Base-by-base conservation (phyloP, 2,888 invertebrate species). In the Gymnosoma rotundatum region DNA sequence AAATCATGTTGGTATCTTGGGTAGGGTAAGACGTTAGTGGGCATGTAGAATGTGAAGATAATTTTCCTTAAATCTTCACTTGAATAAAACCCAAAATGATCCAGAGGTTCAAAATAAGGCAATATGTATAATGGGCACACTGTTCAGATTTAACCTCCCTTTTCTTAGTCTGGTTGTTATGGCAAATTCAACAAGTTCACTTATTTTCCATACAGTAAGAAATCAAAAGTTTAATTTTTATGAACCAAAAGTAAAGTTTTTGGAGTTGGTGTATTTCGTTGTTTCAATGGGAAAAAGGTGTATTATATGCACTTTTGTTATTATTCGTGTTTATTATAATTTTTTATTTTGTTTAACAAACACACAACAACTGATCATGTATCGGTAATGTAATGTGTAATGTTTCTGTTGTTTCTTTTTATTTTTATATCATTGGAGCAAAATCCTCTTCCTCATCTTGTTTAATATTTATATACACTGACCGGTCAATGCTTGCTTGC, bases 271-370 rank as follows among this genome's bases (percentile, higher is more conserved):
- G 73, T 73, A 1, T 56, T 78, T 78, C 21, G 9, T 25, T 25
- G 52, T 32, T 36, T 25, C 32, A 63, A 61, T 70, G 61, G 38
- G 45, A 76, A 78, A 78, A 69, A 61, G 38, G 56, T 58, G 58
- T 70, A 42, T 70, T 58, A 12, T 81, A 78, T 81, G 84, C 84
- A 84, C 78, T 84, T 84, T 74, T 81, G 54, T 70, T 78, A 78
- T 74, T 66, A 66, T 52, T 72, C 58, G 42, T 64, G 64, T 25
- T 38, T 6, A 18, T 52, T 48, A 10, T 61, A 25, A 12, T 45
- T 25, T 61, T 45, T 48, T 56, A 21, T 38, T 25, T 54, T 25
- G 14, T 64, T 75, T 36, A 61, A 48, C 66, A 63, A 61, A 76
- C 67, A 69, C 52, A 78, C 82, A 60, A 54, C 61, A 73, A 48